Percentiles rank a stretch among this genome's conserved stretches.
Evolutionary conservation across 2,888 invertebrate genomes (phyloP).

Genomic region (Pollenia labialis): DNA sequence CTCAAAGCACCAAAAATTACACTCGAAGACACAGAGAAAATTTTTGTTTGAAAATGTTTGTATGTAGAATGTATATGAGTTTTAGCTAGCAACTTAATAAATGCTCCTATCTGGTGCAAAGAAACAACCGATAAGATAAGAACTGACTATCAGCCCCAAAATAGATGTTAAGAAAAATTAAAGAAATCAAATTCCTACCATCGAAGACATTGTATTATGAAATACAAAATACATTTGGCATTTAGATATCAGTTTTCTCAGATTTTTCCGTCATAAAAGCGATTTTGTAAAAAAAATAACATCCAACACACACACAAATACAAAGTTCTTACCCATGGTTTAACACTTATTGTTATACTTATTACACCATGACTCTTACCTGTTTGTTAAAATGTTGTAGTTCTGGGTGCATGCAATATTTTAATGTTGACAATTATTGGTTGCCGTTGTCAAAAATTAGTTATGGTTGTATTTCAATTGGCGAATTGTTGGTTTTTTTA

Average conservation of each 20-base stretch:
- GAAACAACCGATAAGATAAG: background rate
- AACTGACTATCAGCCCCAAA: background rate
- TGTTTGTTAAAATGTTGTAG: conserved; percentile 6
- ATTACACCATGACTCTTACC: background rate
- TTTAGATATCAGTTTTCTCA: too few relatives aligned
- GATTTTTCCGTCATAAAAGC: too few relatives aligned
- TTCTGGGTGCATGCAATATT: background rate
- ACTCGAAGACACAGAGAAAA: too few relatives aligned
- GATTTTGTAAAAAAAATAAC: too few relatives aligned
- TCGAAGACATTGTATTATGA: too few relatives aligned
- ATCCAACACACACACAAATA: too few relatives aligned
- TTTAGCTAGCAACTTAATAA: background rate
- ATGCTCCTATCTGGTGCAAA: background rate
- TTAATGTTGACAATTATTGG: conserved; percentile 31
- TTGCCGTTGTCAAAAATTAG: conserved; percentile 53
- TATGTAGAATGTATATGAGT: background rate
- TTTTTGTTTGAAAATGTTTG: too few relatives aligned
- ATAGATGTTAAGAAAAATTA: background rate
- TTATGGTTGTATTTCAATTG: conserved; percentile 14
- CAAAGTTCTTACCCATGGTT: too few relatives aligned
- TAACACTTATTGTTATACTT: too few relatives aligned
- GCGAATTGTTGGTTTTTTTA: conserved; percentile 10
- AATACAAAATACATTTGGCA: too few relatives aligned
- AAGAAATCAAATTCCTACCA: background rate
- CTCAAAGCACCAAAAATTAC: too few relatives aligned